These are phyloP conservation scores for Prinia subflava DNA, from an alignment of 2,113 vertebrate genomes.

Conservation along the genomic window DNA sequence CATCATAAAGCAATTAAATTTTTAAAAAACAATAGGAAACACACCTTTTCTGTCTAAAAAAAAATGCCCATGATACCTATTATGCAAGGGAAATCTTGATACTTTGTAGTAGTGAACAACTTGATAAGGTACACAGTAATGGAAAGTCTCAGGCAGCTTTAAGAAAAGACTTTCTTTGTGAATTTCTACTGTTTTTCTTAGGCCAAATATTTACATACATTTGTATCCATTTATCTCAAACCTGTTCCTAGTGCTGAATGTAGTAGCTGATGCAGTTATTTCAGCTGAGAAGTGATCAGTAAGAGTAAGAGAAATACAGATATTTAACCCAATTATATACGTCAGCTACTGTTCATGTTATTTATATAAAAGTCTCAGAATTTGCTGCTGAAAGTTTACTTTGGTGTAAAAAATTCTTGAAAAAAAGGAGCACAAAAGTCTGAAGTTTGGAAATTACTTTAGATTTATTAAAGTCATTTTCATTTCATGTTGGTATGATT, in stretches of 20 bases:
- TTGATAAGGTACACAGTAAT: neutral
- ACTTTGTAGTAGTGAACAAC: neutral
- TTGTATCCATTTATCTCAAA: neutral
- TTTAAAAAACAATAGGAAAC: neutral
- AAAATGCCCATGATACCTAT: neutral
- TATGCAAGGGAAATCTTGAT: neutral
- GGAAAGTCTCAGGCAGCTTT: neutral
- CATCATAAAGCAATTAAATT: neutral
- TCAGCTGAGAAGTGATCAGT: neutral
- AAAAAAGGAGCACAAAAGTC: neutral
- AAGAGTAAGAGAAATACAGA: neutral
- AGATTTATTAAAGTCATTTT: conserved; percentile 39
- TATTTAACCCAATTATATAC: neutral
- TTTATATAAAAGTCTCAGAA: neutral
- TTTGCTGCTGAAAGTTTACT: neutral
- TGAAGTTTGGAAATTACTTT: neutral
- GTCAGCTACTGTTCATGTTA: neutral
- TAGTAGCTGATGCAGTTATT: neutral
- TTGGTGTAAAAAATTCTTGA: neutral
- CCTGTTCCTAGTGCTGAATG: neutral
- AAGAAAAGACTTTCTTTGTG: neutral
- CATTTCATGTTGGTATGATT: conserved; percentile 2
- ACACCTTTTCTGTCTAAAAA: neutral
- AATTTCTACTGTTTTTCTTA: neutral
- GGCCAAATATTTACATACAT: neutral